Percentiles rank a stretch among this genome's conserved stretches.
Conservation (phyloP, 2,797 vertebrate species). For the Lophius americanus region DNA sequence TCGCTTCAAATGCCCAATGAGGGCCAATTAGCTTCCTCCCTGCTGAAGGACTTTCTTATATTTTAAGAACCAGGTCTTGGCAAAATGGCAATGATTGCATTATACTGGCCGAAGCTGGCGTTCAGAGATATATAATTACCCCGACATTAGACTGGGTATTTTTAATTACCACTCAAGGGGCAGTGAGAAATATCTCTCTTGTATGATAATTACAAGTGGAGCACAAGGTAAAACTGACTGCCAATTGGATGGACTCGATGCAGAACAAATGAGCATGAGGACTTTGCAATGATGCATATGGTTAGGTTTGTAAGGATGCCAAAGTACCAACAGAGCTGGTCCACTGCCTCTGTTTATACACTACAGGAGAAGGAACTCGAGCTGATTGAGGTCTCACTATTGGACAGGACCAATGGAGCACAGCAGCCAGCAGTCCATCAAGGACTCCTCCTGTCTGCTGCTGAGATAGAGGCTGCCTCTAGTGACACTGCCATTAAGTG, state of each 20-base stretch:
- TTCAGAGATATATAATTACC: slow-evolving; percentile 28
- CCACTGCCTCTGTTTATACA: slow-evolving; percentile 29
- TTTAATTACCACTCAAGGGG: slow-evolving; percentile 5
- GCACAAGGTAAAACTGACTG: slow-evolving; percentile 29
- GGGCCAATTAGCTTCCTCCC: slow-evolving; percentile 11
- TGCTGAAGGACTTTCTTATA: slow-evolving; percentile 17
- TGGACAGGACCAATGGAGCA: slow-evolving; percentile 19
- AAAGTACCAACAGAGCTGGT: slow-evolving; percentile 31
- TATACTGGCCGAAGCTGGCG: slow-evolving; percentile 12
- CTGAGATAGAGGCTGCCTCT: slow-evolving; percentile 2
- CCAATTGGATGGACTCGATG: slow-evolving; percentile 6
- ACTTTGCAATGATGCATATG: slow-evolving; percentile 25
- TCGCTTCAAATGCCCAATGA: slow-evolving; percentile 8
- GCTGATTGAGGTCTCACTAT: slow-evolving; percentile 32
- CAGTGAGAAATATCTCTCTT: slow-evolving; percentile 12
- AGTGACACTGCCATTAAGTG: background rate
- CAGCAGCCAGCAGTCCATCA: slow-evolving; percentile 18
- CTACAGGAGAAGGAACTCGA: slow-evolving; percentile 25
- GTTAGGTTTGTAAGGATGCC: slow-evolving; percentile 34
- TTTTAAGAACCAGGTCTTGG: slow-evolving; percentile 33
- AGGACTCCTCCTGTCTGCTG: background rate
- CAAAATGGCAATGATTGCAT: slow-evolving; percentile 22
- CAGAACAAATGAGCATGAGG: slow-evolving; percentile 30
- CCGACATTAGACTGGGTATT: slow-evolving; percentile 6
- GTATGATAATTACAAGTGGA: slow-evolving; percentile 17